These are phyloP conservation scores for Acrocephalus scirpaceus DNA, from an alignment of 2,797 vertebrate genomes.

Conservation along the genomic window DNA sequence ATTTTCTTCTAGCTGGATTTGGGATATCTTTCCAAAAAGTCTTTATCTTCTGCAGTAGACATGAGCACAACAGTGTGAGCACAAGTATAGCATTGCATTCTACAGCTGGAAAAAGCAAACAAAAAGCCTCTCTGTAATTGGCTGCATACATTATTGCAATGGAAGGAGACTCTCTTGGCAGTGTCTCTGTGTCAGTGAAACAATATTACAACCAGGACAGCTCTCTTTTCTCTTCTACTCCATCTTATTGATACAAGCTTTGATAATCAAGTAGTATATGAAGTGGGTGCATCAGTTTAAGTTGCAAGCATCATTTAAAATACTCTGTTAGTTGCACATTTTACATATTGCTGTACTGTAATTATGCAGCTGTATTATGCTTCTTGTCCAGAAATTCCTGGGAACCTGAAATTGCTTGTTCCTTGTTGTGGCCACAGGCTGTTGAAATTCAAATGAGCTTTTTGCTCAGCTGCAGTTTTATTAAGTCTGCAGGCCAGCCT, in stretches of 20 bases:
- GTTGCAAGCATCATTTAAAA: not conserved
- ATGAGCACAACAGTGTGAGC: not conserved
- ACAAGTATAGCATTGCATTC: not conserved
- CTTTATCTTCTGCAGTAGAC: not conserved
- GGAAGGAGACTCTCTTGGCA: not conserved
- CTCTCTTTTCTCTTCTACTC: not conserved
- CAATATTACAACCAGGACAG: not conserved
- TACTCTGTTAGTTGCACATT: not conserved
- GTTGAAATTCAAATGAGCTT: constrained; percentile 34
- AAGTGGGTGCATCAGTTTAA: not conserved
- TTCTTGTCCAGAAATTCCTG: constrained; percentile 8
- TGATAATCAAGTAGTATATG: not conserved
- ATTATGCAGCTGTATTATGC: not conserved
- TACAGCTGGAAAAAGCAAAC: constrained; percentile 3
- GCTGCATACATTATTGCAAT: not conserved
- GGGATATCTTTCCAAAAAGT: not conserved
- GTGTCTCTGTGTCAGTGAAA: not conserved
- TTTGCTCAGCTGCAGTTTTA: not conserved
- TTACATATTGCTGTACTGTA: not conserved
- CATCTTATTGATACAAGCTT: not conserved
- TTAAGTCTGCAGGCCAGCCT: not conserved
- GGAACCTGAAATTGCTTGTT: constrained; percentile 18
- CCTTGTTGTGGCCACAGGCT: not conserved
- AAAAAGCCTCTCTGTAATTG: not conserved
- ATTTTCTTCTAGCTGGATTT: not conserved